Percentiles rank a stretch among this genome's conserved stretches.
These are phyloP conservation scores for Drosophila chauvacae DNA, from an alignment of 1,140 invertebrate genomes.

Conservation along the genomic window DNA sequence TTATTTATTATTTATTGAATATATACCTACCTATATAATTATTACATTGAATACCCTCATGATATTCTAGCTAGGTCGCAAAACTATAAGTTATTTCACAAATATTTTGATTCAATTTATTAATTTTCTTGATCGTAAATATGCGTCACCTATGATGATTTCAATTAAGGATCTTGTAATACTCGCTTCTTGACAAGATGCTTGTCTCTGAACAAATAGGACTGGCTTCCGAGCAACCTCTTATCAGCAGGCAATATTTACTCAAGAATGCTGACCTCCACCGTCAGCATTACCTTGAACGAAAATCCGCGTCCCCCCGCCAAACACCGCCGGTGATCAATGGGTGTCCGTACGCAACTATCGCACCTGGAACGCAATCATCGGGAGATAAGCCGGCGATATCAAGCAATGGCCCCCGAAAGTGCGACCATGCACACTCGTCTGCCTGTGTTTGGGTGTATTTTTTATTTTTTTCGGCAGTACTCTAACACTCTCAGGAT, in stretches of 20 bases:
- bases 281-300: constrained; percentile 28
- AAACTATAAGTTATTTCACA: not conserved
- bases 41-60: no score
- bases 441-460: constrained; percentile 24
- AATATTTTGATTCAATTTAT: not conserved
- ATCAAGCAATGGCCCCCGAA: constrained; percentile 36
- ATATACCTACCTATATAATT: no score
- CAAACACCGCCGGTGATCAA: constrained; percentile 16
- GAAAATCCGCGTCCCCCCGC: not conserved
- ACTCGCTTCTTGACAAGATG: not conserved
- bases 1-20: not conserved
- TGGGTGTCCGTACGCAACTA: constrained; percentile 25
- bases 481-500: constrained; percentile 26
- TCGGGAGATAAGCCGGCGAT: constrained; percentile 48
- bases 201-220: not conserved
- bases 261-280: constrained; percentile 23
- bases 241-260: constrained; percentile 7
- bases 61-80: not conserved
- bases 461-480: constrained; percentile 39
- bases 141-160: not conserved
- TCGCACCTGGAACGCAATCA: constrained; percentile 49
- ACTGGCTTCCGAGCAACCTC: not conserved
- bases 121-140: no score
- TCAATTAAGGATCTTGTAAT: constrained; percentile 5
- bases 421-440: constrained; percentile 14